A percentile compares a stretch with the other conserved stretches of the same genome.
phyloP scores from a whole-genome alignment of 2,888 invertebrate species.

The Augiades crinisus region DNA sequence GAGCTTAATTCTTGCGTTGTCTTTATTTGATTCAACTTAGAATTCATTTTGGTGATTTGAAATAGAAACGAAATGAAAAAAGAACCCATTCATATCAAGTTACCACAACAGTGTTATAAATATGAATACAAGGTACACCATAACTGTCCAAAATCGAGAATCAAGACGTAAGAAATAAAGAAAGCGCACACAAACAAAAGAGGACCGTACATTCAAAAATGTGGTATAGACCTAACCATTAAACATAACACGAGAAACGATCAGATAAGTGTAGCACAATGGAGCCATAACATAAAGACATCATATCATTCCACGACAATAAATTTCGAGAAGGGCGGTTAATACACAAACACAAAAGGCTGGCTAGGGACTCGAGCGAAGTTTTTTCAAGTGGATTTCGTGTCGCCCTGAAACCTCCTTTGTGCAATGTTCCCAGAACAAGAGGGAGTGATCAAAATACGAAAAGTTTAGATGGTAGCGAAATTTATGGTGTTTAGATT shows the following conservation, averaged over 20 bases:
- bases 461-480: slow-evolving; percentile 34
- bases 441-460: slow-evolving; percentile 77
- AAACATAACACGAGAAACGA: slow-evolving; percentile 65
- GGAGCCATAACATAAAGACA: slow-evolving; percentile 73
- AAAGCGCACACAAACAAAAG: slow-evolving; percentile 29
- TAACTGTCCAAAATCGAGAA: slow-evolving; percentile 24
- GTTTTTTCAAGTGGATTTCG: slow-evolving; percentile 59
- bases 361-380: slow-evolving; percentile 55
- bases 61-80: slow-evolving; percentile 28
- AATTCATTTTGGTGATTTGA: neutral
- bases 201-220: slow-evolving; percentile 33
- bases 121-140: slow-evolving; percentile 11
- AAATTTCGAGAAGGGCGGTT: slow-evolving; percentile 75
- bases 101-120: slow-evolving; percentile 11
- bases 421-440: slow-evolving; percentile 66
- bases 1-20: too few relatives aligned
- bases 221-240: slow-evolving; percentile 49
- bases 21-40: too few relatives aligned
- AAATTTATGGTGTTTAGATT: slow-evolving; percentile 34
- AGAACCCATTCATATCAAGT: slow-evolving; percentile 1
- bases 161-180: slow-evolving; percentile 24
- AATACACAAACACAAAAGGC: slow-evolving; percentile 66
- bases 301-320: slow-evolving; percentile 77
- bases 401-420: slow-evolving; percentile 46
- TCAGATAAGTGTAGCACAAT: slow-evolving; percentile 78